Percentiles rank a stretch among this genome's conserved stretches.
Evolutionary conservation across 2,113 vertebrate species (phyloP).

Genomic region (Tetraodon nigroviridis): DNA sequence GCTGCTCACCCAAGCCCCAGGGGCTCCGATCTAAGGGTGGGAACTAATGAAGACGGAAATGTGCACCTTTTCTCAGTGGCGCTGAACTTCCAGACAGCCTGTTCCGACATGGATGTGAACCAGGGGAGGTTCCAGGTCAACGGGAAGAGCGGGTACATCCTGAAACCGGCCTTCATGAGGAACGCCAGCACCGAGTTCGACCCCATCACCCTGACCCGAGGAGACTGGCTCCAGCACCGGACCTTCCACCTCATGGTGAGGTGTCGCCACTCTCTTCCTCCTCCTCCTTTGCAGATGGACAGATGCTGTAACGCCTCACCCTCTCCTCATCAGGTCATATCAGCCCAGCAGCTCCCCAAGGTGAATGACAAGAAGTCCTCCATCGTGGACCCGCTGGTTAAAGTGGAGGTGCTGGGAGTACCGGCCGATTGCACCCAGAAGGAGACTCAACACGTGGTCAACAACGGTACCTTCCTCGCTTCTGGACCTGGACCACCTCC

Average conservation of each 20-base stretch:
- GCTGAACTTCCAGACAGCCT: conserved; percentile 90
- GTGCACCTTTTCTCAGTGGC: conserved; percentile 75
- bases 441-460: conserved; percentile 75
- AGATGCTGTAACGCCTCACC: neutral
- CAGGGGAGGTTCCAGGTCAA: conserved; percentile 89
- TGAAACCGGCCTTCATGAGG: conserved; percentile 88
- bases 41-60: too few relatives aligned
- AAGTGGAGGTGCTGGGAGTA: conserved; percentile 81
- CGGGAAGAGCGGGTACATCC: conserved; percentile 85
- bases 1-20: too few relatives aligned
- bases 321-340: conserved; percentile 79
- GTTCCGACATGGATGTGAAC: conserved; percentile 87
- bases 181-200: conserved; percentile 80
- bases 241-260: conserved; percentile 83
- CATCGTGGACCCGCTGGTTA: conserved; percentile 89
- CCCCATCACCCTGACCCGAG: conserved; percentile 79
- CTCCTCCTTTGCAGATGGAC: neutral
- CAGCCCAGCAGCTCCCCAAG: conserved; percentile 94
- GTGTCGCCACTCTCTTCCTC: neutral
- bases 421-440: conserved; percentile 73
- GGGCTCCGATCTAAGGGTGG: too few relatives aligned
- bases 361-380: conserved; percentile 83
- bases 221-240: conserved; percentile 83
- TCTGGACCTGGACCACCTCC: neutral
- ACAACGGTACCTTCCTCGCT: conserved; percentile 79